Conservation (phyloP, 2,888 invertebrate genomes). For the Epinotia brunnichana region DNA sequence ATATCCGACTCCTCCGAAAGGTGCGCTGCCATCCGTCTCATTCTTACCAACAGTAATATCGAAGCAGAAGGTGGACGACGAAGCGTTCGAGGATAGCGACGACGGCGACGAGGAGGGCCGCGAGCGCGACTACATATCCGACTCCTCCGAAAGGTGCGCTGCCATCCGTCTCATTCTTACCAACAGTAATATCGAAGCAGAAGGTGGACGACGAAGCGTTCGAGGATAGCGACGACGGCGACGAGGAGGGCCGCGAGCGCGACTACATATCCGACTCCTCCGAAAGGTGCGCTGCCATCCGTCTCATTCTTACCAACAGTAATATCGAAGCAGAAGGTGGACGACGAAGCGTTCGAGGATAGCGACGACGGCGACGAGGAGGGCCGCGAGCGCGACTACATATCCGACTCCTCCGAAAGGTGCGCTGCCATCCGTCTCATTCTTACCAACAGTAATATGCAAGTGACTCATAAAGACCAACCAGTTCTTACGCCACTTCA, state of each 20-base stretch:
- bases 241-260: constrained; percentile 96
- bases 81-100: constrained; percentile 97
- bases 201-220: constrained; percentile 94
- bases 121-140: constrained; percentile 97
- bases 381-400: constrained; percentile 96
- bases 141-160: constrained; percentile 88
- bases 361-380: constrained; percentile 99
- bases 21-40: constrained; percentile 59
- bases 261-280: constrained; percentile 97
- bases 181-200: too few relatives aligned
- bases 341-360: constrained; percentile 96
- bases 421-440: constrained; percentile 52
- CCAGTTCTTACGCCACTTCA: too few relatives aligned
- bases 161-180: too few relatives aligned
- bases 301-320: too few relatives aligned
- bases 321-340: constrained; percentile 85
- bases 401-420: constrained; percentile 93
- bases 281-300: constrained; percentile 79
- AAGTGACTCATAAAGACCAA: too few relatives aligned
- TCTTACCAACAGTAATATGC: too few relatives aligned
- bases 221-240: constrained; percentile 98
- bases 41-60: too few relatives aligned
- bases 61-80: constrained; percentile 93
- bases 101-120: constrained; percentile 98
- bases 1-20: constrained; percentile 94